These are phyloP conservation scores for Phyllostomus discolor DNA, from an alignment of 2,113 vertebrate species.

Conservation along the genomic window DNA sequence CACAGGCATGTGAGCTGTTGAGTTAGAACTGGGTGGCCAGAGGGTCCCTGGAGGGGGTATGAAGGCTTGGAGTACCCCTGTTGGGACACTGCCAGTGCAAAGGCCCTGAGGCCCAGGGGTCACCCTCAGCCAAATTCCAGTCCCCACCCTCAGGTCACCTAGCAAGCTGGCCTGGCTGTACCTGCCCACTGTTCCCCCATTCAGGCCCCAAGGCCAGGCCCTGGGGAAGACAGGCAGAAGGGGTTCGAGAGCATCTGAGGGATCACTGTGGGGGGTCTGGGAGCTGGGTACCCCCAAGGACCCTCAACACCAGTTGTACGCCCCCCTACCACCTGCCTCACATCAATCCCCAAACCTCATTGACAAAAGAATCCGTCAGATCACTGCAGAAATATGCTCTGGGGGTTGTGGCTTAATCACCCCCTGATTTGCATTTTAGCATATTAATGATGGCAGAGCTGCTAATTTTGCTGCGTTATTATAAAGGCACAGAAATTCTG, in stretches of 20 bases:
- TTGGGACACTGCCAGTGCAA: background rate
- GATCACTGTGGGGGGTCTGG: background rate
- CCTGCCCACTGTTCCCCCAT: background rate
- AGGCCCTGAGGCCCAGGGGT: background rate
- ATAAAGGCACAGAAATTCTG: slow-evolving; percentile 74
- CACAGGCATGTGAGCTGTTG: background rate
- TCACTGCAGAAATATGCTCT: slow-evolving; percentile 77
- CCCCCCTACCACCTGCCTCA: background rate
- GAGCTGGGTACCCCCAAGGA: background rate
- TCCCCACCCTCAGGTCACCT: background rate
- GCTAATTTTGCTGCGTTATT: slow-evolving; percentile 77
- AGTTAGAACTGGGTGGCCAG: background rate
- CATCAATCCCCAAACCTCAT: slow-evolving; percentile 62
- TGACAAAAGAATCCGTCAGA: slow-evolving; percentile 73
- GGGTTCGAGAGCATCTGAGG: too few relatives aligned
- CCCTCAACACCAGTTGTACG: background rate
- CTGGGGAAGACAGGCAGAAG: background rate
- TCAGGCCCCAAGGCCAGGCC: background rate
- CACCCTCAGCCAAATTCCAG: background rate
- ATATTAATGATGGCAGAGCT: slow-evolving; percentile 80
- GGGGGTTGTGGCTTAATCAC: slow-evolving; percentile 79
- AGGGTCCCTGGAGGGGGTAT: fast-evolving
- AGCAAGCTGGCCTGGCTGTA: background rate
- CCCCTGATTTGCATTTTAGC: slow-evolving; percentile 84
- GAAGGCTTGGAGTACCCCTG: background rate